These are phyloP conservation scores for Cheilosia urbana DNA, from an alignment of 2,888 invertebrate species.

Conservation along the genomic window DNA sequence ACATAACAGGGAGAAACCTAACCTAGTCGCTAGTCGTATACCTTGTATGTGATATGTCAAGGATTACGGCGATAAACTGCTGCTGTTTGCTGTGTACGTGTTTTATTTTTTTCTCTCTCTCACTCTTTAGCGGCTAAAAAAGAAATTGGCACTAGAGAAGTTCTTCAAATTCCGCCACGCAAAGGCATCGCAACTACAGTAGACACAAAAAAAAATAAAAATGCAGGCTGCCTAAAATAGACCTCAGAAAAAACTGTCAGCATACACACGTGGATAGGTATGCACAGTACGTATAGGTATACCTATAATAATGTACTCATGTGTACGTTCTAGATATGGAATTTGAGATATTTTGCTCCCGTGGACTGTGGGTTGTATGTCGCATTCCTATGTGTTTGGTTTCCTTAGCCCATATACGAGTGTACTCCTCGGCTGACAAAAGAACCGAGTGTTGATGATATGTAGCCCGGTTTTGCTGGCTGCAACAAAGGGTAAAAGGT, in stretches of 20 bases:
- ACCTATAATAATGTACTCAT: too few species aligned
- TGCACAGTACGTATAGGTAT: background rate
- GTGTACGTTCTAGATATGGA: slow-evolving; percentile 28
- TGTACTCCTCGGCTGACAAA: slow-evolving; percentile 25
- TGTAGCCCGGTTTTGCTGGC: slow-evolving; percentile 32
- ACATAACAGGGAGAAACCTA: slow-evolving; percentile 21
- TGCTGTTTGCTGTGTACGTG: slow-evolving; percentile 36
- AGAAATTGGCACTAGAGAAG: slow-evolving; percentile 66
- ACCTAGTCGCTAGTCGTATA: slow-evolving; percentile 49
- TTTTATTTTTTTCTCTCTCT: background rate
- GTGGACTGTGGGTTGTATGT: slow-evolving; percentile 58
- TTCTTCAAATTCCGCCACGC: slow-evolving; percentile 63
- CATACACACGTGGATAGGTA: background rate
- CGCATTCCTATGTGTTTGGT: slow-evolving; percentile 51
- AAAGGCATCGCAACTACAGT: slow-evolving; percentile 23
- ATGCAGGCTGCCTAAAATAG: slow-evolving; percentile 30
- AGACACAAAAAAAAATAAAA: too few species aligned
- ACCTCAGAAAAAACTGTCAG: slow-evolving; percentile 31
- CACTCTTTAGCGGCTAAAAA: slow-evolving; percentile 4
- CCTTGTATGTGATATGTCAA: slow-evolving; percentile 69
- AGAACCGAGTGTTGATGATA: slow-evolving; percentile 36
- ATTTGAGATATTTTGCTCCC: slow-evolving; percentile 65
- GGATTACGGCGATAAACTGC: slow-evolving; percentile 68
- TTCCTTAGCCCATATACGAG: slow-evolving; percentile 34
- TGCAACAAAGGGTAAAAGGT: slow-evolving; percentile 58